Conservation (phyloP, 1,140 invertebrate species). For the Drosophila neocordata region DNA sequence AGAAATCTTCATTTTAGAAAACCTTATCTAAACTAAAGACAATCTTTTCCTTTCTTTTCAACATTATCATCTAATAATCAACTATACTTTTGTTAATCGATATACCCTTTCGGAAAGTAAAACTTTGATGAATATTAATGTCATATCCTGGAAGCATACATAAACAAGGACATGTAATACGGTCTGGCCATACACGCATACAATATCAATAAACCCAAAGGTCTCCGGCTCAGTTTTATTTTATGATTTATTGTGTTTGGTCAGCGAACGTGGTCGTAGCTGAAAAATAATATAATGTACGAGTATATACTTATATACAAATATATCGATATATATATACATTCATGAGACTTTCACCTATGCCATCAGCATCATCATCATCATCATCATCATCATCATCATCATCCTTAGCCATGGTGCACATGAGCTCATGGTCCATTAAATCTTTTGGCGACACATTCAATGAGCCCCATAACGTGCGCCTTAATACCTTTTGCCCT, state of each 20-base stretch:
- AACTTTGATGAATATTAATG: conserved; percentile 76
- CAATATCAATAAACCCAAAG: conserved; percentile 74
- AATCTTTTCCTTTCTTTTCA: no score
- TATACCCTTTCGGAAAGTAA: conserved; percentile 20
- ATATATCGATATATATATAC: conserved; percentile 35
- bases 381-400: conserved; percentile 42
- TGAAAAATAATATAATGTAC: conserved; percentile 8
- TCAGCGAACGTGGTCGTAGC: conserved; percentile 47
- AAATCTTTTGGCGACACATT: conserved; percentile 78
- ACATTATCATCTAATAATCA: no score
- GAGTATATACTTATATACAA: conserved; percentile 37
- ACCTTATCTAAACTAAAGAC: no score
- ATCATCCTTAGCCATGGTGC: conserved; percentile 13
- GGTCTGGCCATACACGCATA: conserved; percentile 24
- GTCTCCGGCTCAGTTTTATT: conserved; percentile 39
- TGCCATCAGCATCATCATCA: conserved; percentile 38
- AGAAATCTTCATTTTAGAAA: no score
- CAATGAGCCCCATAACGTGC: conserved; percentile 77
- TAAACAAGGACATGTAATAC: conserved; percentile 62
- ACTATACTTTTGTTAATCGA: not conserved
- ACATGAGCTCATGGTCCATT: conserved; percentile 66
- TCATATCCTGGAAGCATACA: conserved; percentile 17
- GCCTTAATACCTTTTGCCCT: conserved; percentile 63
- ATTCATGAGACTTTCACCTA: conserved; percentile 63
- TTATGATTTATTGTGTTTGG: conserved; percentile 73